Percentiles rank a stretch among this genome's conserved stretches.
Conservation (phyloP, 2,888 invertebrate species). For the Drosophila austrosaltans region DNA sequence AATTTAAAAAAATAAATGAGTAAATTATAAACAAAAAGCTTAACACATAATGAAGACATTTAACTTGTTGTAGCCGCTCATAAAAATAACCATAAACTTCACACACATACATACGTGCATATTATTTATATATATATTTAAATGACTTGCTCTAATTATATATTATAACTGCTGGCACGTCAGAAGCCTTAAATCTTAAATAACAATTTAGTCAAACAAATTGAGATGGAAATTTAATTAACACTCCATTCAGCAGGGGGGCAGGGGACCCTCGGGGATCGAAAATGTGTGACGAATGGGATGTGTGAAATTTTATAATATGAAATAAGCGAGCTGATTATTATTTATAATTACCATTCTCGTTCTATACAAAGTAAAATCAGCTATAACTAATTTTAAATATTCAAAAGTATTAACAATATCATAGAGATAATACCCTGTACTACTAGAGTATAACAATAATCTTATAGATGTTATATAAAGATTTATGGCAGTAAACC, state of each 20-base stretch:
- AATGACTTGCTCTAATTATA: conserved; percentile 48
- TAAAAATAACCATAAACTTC: conserved; percentile 37
- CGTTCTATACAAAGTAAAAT: background rate
- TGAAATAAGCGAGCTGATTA: background rate
- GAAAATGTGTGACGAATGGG: conserved; percentile 6
- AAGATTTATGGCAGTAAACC: too few species aligned
- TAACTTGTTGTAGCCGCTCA: conserved; percentile 11
- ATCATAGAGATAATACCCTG: too few species aligned
- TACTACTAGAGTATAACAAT: too few species aligned
- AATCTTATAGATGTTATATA: too few species aligned
- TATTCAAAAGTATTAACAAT: background rate
- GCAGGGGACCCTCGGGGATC: background rate
- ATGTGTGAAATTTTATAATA: conserved; percentile 3
- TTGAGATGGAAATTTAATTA: conserved; percentile 35
- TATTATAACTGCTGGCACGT: conserved; percentile 20
- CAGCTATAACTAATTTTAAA: background rate
- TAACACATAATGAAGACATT: conserved; percentile 62
- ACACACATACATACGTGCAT: background rate
- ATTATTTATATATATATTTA: conserved; percentile 4
- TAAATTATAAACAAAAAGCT: conserved; percentile 18
- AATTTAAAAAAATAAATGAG: background rate
- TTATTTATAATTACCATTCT: conserved; percentile 1
- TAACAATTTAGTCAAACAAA: conserved; percentile 25
- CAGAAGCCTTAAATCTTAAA: conserved; percentile 14
- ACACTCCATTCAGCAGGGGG: conserved; percentile 12